Evolutionary conservation across 2,797 vertebrate genomes (phyloP).

Genomic region (Pelochelys cantorii): DNA sequence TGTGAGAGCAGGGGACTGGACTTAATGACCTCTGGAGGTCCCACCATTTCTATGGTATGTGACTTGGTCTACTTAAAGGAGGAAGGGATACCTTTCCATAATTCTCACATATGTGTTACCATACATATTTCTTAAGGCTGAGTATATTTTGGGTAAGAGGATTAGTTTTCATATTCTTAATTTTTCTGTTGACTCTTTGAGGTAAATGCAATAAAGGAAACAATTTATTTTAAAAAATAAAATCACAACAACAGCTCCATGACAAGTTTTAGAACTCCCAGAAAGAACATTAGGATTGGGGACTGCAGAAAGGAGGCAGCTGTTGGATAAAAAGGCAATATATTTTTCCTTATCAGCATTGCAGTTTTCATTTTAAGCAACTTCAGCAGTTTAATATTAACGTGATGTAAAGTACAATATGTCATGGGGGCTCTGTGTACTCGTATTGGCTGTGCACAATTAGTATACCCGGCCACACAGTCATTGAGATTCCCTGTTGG

Average conservation of each 20-base stretch:
- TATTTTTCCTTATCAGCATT: background rate
- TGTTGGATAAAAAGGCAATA: background rate
- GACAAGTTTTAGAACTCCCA: background rate
- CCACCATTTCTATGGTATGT: background rate
- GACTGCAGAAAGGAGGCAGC: background rate
- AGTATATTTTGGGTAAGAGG: background rate
- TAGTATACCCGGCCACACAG: no score
- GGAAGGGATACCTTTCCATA: background rate
- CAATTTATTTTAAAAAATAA: conserved; percentile 12
- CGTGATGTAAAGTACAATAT: background rate
- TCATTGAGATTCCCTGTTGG: no score
- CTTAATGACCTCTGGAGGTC: no score
- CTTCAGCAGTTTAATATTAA: background rate
- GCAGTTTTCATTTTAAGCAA: background rate
- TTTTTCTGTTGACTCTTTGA: background rate
- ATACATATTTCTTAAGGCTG: background rate
- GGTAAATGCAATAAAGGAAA: background rate
- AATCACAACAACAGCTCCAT: background rate
- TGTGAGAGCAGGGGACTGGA: no score
- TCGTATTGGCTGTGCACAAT: no score
- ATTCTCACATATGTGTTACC: background rate
- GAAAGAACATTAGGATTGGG: background rate
- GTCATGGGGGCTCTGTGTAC: no score
- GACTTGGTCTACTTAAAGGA: background rate
- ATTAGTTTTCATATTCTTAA: background rate